Evolutionary conservation across 2,888 invertebrate genomes (phyloP), one percentile per base, ranked within the genome.

Genomic region (Axea sp.): DNA sequence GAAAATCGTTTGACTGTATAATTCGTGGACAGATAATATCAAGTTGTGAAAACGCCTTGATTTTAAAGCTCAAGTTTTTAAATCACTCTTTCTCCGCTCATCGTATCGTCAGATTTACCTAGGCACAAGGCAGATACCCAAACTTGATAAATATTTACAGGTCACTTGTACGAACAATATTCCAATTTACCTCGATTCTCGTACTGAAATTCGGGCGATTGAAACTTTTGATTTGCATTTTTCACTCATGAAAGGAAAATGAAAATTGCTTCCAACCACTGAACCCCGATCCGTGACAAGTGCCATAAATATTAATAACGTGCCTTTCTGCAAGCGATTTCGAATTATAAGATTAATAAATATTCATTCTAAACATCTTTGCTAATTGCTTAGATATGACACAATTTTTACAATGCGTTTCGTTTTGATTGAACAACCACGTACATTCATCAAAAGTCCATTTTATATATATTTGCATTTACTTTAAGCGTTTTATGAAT

Each of bases 121-220:
- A 69, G 72, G 53, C 73, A 45, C 37, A 60, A 45, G 64, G 72
- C 33, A 12, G 43, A 55, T 37, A 67, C 64, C 73, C 67, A 73
- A 57, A 72, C 73, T 73, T 65, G 71, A 81, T 81, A 80, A 81
- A 81, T 81, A 80, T 80, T 71, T 49, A 64, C 62, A 17, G 39
- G 45, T 57, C 55, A 73, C 72, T 76, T 59, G 73, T 73, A 65
- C 73, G 72, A 74, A 68, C 72, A 67, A 60, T 73, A 76, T 77
- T 77, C 68, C 64, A 64, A 57, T n/a, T 71, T 64, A 53, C 69
- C 55, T 30, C 59, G 65, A 73, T 74, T 75, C 73, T 60, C 51
- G 49, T 37, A 33, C 31, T 11, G 35, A 39, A 55, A 62, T 62
- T 53, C 24, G 53, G 67, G 60, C 55, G 60, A 62, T 72, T 65